Conservation (phyloP, 2,888 invertebrate species). For the Camptogramma bilineatum region DNA sequence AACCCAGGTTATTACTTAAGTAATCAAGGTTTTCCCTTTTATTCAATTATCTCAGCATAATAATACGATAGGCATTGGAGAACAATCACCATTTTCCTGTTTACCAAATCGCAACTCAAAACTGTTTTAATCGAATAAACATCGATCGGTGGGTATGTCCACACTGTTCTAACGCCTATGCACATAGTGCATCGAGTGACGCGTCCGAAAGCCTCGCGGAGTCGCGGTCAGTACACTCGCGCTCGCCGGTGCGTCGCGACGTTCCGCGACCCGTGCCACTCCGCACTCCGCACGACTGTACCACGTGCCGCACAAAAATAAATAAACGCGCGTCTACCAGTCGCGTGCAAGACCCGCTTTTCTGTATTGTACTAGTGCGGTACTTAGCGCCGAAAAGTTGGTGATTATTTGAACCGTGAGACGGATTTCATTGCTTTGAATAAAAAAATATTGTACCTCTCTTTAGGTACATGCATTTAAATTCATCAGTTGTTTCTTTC, state of each 20-base stretch:
- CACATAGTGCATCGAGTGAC: slow-evolving; percentile 66
- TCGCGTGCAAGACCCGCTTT: slow-evolving; percentile 29
- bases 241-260: slow-evolving; percentile 73
- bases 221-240: slow-evolving; percentile 80
- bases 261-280: slow-evolving; percentile 49
- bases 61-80: background rate
- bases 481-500: slow-evolving; percentile 7
- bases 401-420: slow-evolving; percentile 24
- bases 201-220: slow-evolving; percentile 62
- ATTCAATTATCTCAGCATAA: background rate
- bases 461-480: background rate
- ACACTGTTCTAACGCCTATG: slow-evolving; percentile 69
- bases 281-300: slow-evolving; percentile 56
- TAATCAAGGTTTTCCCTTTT: background rate
- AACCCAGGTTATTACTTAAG: background rate
- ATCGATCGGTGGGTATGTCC: slow-evolving; percentile 54
- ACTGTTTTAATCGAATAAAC: slow-evolving; percentile 36
- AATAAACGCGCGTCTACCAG: slow-evolving; percentile 55
- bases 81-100: slow-evolving; percentile 20
- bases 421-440: slow-evolving; percentile 6
- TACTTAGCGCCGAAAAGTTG: slow-evolving; percentile 28
- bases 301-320: slow-evolving; percentile 68
- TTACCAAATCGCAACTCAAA: slow-evolving; percentile 24
- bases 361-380: slow-evolving; percentile 3
- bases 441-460: background rate